These are phyloP conservation scores for Eumeta japonica DNA, from an alignment of 1,140 invertebrate genomes.

Conservation along the genomic window DNA sequence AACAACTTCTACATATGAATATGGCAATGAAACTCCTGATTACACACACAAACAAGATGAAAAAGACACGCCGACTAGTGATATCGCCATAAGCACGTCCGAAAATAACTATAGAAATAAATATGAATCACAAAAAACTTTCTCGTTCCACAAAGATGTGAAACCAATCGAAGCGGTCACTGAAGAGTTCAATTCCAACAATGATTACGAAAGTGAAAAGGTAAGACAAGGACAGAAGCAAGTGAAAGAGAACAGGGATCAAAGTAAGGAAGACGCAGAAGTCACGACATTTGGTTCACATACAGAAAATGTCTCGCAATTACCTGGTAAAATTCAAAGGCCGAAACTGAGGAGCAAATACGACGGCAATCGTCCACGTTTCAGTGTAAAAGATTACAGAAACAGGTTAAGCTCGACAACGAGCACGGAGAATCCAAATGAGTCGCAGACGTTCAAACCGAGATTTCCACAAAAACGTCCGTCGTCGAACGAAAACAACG, in stretches of 20 bases:
- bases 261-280: constrained; percentile 14
- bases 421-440: constrained; percentile 46
- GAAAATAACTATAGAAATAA: constrained; percentile 29
- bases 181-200: not conserved
- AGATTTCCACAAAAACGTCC: constrained; percentile 46
- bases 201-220: constrained; percentile 12
- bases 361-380: constrained; percentile 52
- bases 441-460: constrained; percentile 33
- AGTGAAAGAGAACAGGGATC: constrained; percentile 5
- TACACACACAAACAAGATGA: constrained; percentile 56
- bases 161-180: constrained; percentile 38
- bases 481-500: constrained; percentile 35
- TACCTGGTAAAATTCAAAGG: constrained; percentile 29
- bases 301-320: constrained; percentile 24
- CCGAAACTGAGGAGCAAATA: constrained; percentile 44
- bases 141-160: constrained; percentile 45
- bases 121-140: constrained; percentile 25
- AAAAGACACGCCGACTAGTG: constrained; percentile 55
- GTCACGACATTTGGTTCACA: constrained; percentile 24
- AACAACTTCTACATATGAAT: constrained; percentile 23
- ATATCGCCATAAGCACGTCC: constrained; percentile 38
- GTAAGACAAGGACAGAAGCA: constrained; percentile 28
- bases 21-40: constrained; percentile 36
- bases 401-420: constrained; percentile 55
- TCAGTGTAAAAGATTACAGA: constrained; percentile 64